Percentiles rank a stretch among this genome's conserved stretches.
These are phyloP conservation scores for Tetraneura akinire DNA, from an alignment of 1,140 invertebrate genomes.

Conservation along the genomic window DNA sequence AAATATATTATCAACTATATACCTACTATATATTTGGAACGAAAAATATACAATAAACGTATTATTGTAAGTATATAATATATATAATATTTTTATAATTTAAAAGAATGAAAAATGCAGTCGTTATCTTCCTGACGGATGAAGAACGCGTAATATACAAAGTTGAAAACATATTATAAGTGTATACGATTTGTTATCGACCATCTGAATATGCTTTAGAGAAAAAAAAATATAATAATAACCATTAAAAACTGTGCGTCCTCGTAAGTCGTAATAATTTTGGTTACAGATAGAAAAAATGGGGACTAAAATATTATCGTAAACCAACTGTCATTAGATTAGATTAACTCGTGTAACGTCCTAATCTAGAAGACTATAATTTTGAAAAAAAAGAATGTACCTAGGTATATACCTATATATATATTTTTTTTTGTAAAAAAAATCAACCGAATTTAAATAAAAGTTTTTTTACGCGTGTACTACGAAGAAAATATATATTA, in stretches of 20 bases:
- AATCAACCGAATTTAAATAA: too few relatives aligned
- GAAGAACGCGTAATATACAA: background rate
- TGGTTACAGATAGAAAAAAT: too few relatives aligned
- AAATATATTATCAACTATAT: background rate
- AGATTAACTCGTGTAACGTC: too few relatives aligned
- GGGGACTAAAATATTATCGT: too few relatives aligned
- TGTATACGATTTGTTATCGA: background rate
- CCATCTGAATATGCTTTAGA: background rate
- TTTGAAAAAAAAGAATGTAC: too few relatives aligned
- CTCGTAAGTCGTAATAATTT: too few relatives aligned
- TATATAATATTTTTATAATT: background rate
- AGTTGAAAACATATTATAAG: background rate
- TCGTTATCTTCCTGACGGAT: background rate
- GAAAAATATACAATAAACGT: background rate
- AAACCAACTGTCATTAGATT: too few relatives aligned
- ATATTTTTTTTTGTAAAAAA: too few relatives aligned
- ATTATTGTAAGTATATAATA: background rate
- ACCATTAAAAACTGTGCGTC: background rate
- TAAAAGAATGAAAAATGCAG: background rate
- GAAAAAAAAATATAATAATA: background rate
- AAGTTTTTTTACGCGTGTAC: too few relatives aligned
- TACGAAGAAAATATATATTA: too few relatives aligned
- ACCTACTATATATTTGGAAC: background rate
- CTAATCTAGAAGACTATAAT: too few relatives aligned
- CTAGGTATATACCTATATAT: too few relatives aligned